Conservation (phyloP, 2,888 invertebrate species). For the Subacronicta megacephala region DNA sequence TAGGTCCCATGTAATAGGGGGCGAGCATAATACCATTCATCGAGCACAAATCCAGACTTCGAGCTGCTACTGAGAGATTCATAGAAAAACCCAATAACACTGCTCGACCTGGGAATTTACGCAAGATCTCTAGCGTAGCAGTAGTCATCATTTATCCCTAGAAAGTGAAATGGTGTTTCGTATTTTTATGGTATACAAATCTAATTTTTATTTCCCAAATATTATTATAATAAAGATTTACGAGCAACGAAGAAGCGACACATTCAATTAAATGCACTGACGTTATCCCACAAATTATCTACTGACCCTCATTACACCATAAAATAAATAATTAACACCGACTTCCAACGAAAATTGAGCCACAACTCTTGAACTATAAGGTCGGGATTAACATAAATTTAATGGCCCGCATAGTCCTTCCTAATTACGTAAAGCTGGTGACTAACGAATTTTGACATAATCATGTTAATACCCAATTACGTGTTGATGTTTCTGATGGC, state of each 20-base stretch:
- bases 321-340: conserved; percentile 47
- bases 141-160: too few relatives aligned
- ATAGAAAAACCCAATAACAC: too few relatives aligned
- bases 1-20: too few relatives aligned
- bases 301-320: conserved; percentile 45
- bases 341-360: background rate
- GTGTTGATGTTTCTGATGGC: conserved; percentile 41
- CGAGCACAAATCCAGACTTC: too few relatives aligned
- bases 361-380: accelerated
- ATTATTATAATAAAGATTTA: conserved; percentile 38
- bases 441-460: conserved; percentile 48
- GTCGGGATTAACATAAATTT: conserved; percentile 2
- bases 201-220: conserved; percentile 22
- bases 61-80: too few relatives aligned
- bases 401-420: conserved; percentile 38
- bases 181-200: too few relatives aligned
- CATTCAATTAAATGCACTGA: conserved; percentile 49
- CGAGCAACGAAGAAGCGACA: conserved; percentile 28
- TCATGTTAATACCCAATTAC: conserved; percentile 43
- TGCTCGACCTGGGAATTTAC: too few relatives aligned
- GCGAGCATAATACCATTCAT: too few relatives aligned
- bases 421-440: conserved; percentile 37
- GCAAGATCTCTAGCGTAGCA: too few relatives aligned
- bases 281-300: conserved; percentile 39
- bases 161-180: too few relatives aligned